Base-by-base conservation (phyloP, 2,797 vertebrate species). In the Craterocephalus amniculus region DNA sequence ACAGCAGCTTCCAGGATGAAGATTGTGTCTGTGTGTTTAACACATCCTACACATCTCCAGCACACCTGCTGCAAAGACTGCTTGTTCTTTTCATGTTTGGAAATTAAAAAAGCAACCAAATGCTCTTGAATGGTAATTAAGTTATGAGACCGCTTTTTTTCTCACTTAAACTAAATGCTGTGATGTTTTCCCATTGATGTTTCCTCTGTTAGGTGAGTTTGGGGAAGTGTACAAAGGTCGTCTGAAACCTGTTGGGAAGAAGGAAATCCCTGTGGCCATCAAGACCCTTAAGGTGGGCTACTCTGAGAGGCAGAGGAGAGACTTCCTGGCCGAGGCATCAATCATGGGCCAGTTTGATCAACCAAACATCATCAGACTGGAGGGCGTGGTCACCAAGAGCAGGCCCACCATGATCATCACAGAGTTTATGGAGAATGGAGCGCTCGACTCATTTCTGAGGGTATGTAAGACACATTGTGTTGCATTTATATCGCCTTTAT, bases 311-410 rank as follows among this genome's bases (percentile, higher is more conserved):
- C 97, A 98, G 88, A 95, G 97, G 8, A 88, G 97, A 79, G 97
- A 98, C 90, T 98, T 98, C 83, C 92, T 98, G 90, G 96, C 97
- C 0, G 97, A 98, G 91, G 97, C 97, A 0, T 97, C 96, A 51
- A 98, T 98, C 92, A 98, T 98, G 97, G 97, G 96, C 11, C 97
- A 98, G 90, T 98, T 98, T 0, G 97, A 98, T 87, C 97, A 98
- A 67, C 97, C 97, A 5, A 98, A 98, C 88, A 97, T 98, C 89
- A 98, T 98, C 57, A 91, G 96, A 2, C 90, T 98, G 45, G 97
- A 98, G 80, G 97, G 97, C 0, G 97, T 98, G 74, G 97, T 98
- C 83, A 98, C 97, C 87, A 98, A 97, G 88, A 98, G 96, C 83
- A 91, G 97, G 0, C 97, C 97, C 0, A 97, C 97, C n/a, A 98